These are phyloP conservation scores for Tethya wilhelma DNA, from an alignment of 37 sponge, comb jelly and placozoan genomes.

Conservation along the genomic window DNA sequence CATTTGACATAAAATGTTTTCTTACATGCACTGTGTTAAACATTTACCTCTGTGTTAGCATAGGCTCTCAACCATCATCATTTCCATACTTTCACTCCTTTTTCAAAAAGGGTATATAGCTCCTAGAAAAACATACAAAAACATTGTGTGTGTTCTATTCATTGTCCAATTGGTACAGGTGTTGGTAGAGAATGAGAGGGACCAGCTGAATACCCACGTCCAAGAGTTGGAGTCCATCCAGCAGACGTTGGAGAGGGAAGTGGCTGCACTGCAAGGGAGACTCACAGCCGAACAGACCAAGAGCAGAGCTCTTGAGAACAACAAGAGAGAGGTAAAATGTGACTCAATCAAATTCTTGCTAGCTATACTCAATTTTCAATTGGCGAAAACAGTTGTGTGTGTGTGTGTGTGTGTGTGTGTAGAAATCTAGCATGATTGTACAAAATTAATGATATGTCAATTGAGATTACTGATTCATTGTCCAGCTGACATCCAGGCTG, in stretches of 20 bases:
- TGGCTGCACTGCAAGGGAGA: neutral
- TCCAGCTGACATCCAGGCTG: slow-evolving; percentile 17
- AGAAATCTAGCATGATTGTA: too few relatives aligned
- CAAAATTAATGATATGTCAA: neutral
- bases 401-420: too few relatives aligned
- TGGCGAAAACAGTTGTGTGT: too few relatives aligned
- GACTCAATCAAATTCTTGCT: neutral
- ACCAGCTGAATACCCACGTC: neutral
- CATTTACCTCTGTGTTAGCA: neutral
- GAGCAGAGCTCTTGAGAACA: slow-evolving; percentile 16
- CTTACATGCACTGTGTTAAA: neutral
- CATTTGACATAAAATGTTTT: neutral
- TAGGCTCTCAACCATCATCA: too few relatives aligned
- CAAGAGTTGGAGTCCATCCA: neutral
- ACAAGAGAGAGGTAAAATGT: slow-evolving; percentile 2
- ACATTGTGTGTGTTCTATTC: neutral
- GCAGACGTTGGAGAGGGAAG: slow-evolving; percentile 6
- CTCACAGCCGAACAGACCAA: slow-evolving; percentile 22
- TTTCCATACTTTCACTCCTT: too few relatives aligned
- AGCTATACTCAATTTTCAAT: neutral
- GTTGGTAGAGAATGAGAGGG: slow-evolving; percentile 16
- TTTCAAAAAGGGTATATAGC: too few relatives aligned
- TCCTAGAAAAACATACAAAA: too few relatives aligned
- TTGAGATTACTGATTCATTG: neutral
- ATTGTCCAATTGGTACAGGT: neutral